Evolutionary conservation across 2,113 vertebrate genomes (phyloP).

Genomic region (Danionella cerebrum): DNA sequence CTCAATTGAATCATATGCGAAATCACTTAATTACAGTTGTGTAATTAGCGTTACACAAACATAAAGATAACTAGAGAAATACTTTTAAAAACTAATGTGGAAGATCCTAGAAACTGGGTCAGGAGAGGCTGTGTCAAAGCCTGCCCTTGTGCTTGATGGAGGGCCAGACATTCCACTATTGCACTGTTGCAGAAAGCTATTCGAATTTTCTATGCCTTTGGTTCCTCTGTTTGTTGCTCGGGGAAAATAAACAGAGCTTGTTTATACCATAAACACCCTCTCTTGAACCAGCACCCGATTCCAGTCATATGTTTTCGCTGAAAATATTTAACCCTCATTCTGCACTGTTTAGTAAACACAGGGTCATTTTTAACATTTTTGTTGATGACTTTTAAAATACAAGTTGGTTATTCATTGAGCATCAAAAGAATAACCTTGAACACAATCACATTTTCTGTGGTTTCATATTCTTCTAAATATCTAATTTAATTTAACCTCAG

Average conservation of each 20-base stretch:
- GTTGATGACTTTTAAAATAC: background rate
- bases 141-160: conserved; percentile 26
- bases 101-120: conserved; percentile 3
- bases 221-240: conserved; percentile 26
- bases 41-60: background rate
- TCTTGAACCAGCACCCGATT: conserved; percentile 42
- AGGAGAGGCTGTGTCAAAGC: conserved; percentile 26
- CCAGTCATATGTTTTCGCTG: conserved; percentile 25
- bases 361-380: background rate
- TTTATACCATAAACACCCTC: conserved; percentile 54
- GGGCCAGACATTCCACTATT: conserved; percentile 40
- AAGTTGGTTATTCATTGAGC: background rate
- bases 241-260: conserved; percentile 45
- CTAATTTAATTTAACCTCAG: too few species aligned
- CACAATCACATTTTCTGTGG: background rate
- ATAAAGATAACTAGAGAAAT: background rate
- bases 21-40: too few species aligned
- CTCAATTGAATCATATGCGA: too few species aligned
- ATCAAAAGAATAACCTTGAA: too few species aligned
- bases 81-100: background rate
- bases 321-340: conserved; percentile 29
- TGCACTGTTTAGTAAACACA: conserved; percentile 37
- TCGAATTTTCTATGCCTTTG: conserved; percentile 37
- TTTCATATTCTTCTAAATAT: background rate
- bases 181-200: conserved; percentile 43